These are phyloP conservation scores for Danio rerio DNA, from an alignment of 2,113 vertebrate genomes.

Conservation along the genomic window GRCz12tu NC_133198.1:10882501-10883000, in stretches of 20 bases:
- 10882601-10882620: no score
- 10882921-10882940: slow-evolving; percentile 23
- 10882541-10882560: no score
- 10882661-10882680: no score
- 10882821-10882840: slow-evolving; percentile 36
- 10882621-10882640: no score
- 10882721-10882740: slow-evolving; percentile 54
- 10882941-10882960: not conserved
- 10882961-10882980: not conserved
- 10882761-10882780: slow-evolving; percentile 46
- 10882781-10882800: slow-evolving; percentile 52
- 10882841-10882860: slow-evolving; percentile 18
- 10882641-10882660: no score
- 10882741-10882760: slow-evolving; percentile 54
- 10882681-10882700: slow-evolving; percentile 22
- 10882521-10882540: no score
- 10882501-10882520: no score
- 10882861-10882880: slow-evolving; percentile 47
- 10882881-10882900: slow-evolving; percentile 48
- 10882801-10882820: slow-evolving; percentile 43
- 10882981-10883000: not conserved
- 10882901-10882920: slow-evolving; percentile 45
- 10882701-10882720: slow-evolving; percentile 58
- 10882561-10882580: no score
- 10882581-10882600: no score